Base-by-base conservation (phyloP, 2,888 invertebrate species). In the Dynastes grantii region DNA sequence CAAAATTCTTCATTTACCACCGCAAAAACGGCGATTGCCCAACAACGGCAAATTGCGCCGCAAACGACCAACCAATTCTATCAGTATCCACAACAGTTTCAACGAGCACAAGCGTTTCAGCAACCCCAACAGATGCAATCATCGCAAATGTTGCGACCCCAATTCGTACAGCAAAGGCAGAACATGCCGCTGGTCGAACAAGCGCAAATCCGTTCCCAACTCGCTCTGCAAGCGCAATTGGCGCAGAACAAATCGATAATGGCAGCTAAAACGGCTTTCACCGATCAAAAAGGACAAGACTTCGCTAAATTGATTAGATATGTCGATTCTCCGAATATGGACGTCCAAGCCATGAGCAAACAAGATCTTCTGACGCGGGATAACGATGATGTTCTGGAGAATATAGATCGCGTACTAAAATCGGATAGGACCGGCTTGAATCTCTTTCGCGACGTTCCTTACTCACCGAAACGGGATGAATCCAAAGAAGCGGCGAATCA, bases 351-450 rank as follows among this genome's bases (percentile, higher is more conserved):
- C 6, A n/a, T 75, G 13, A 45, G 53, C n/a, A 79, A 67, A 61
- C 77, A 79, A 61, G 79, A 79, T 2, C 77, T 79, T 2, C 58
- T 79, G 3, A 73, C 55, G 32, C 64, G 63, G 51, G 79, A 79
- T 27, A 65, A 53, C 67, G 79, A 79, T 63, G 67, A 79, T 29
- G 71, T 79, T 22, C 58, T 79, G 58, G 77, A 77, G 45, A 79
- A 79, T 58, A 79, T 79, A 5, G 79, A 79, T 29, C 76, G 71
- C 8, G 68, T 79, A 3, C 11, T 79, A 22, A 79, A 79, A 63
- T 70, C 79, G 5, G 79, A 79, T 32, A 73, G 79, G 40, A 67
- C 67, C 29, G 79, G 79, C 16, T 55, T 79, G 27, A 76, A 77
- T 29, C 71, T 79, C 61, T 79, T 55, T 65, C 63, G 37, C 22